Base-by-base conservation (phyloP, 2,797 vertebrate species). In the Labeo calbasu region DNA sequence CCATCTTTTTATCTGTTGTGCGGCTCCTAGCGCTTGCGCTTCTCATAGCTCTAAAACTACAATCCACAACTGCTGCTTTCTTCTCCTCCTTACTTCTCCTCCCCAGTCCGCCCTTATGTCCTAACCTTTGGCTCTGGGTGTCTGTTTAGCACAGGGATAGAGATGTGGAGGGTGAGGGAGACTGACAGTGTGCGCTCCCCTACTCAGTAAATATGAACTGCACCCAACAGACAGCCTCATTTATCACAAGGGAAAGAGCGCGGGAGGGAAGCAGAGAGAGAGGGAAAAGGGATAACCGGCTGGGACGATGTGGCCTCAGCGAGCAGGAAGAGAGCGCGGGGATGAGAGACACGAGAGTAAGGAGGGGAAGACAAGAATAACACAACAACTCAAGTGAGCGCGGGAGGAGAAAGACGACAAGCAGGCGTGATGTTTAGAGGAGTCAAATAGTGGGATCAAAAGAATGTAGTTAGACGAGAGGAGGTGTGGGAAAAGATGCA, bases 161-260 rank as follows among this genome's bases (percentile, higher is more conserved):
- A 95, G 95, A 94, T 94, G 94, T 95, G 92, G 93, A 94, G 93
- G 94, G 93, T 88, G 92, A 93, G 92, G 84, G 92, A 93, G 93
- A 94, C 92, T 95, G 94, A 95, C 94, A 95, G 93, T 94, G 91
- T 91, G 93, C 89, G 92, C 94, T 94, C 92, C 91, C 92, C 93
- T 95, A 94, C 94, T 95, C 94, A 94, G 94, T 95, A 95, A 95
- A 95, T 95, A 95, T 96, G 95, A 95, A 94, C 94, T 95, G 93
- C 93, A 94, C 91, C 92, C 93, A 91, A 93, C 91, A 92, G 95
- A 95, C 94, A 95, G 94, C 91, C 93, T 93, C 95, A 95, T 95
- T 95, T 93, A 95, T 95, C 95, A 95, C 93, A 89, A 91, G 91
- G 91, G 92, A 91, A 93, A 80, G 88, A 84, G 87, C 32, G 84